Evolutionary conservation across 1,140 invertebrate genomes (phyloP).

Genomic region (Amyelois transitella): DNA sequence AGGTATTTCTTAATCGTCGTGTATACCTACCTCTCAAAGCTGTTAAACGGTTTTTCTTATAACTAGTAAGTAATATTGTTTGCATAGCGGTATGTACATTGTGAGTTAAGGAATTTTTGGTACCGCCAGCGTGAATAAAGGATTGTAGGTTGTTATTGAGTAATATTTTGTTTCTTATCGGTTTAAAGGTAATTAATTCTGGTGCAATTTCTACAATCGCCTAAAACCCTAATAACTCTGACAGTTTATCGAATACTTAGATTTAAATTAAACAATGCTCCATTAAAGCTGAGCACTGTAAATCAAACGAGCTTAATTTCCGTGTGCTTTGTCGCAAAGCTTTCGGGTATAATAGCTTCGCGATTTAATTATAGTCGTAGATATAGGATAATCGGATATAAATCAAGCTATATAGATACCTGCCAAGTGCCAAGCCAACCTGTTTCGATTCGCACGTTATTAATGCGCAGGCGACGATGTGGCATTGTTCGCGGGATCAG

Average conservation of each 20-base stretch:
- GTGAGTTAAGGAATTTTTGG: slow-evolving; percentile 20
- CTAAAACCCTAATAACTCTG: slow-evolving; percentile 3
- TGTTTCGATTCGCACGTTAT: slow-evolving; percentile 65
- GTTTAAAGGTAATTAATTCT: background rate
- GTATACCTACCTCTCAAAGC: slow-evolving; percentile 36
- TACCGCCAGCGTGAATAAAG: background rate
- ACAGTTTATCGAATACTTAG: slow-evolving; percentile 33
- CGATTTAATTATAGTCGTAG: slow-evolving; percentile 66
- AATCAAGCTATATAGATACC: slow-evolving; percentile 68
- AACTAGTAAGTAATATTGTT: slow-evolving; percentile 32
- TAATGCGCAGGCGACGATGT: slow-evolving; percentile 39
- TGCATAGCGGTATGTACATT: slow-evolving; percentile 46
- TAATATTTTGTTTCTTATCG: background rate
- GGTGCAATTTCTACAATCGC: background rate
- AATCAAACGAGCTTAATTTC: slow-evolving; percentile 45
- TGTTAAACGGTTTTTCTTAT: slow-evolving; percentile 40
- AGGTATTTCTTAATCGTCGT: slow-evolving; percentile 39
- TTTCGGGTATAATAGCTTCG: slow-evolving; percentile 65
- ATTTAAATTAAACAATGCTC: slow-evolving; percentile 43
- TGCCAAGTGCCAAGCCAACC: slow-evolving; percentile 54
- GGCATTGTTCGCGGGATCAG: slow-evolving; percentile 41
- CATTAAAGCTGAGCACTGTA: slow-evolving; percentile 51
- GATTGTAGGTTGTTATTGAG: background rate
- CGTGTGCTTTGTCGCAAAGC: slow-evolving; percentile 60
- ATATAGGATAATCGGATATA: slow-evolving; percentile 67